Evolutionary conservation across 2,113 vertebrate genomes (phyloP), one percentile per base, ranked within the genome.

Genomic region (Grammomys surdaster): DNA sequence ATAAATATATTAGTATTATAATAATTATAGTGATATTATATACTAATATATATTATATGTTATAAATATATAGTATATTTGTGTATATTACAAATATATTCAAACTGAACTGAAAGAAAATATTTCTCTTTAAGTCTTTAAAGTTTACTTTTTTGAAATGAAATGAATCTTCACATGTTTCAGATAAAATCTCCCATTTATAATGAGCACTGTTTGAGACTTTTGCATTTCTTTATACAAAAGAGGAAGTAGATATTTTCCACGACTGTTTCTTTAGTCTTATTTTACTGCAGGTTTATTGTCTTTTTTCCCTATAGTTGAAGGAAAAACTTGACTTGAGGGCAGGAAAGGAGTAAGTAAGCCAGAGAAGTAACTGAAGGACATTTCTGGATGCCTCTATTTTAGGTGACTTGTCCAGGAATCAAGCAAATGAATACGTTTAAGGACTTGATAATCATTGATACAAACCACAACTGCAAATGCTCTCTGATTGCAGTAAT

Each of bases 401-500:
- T 97, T 97, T 43, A 92, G 89, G 70, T 69, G 82, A 78, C 82
- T 82, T 33, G 90, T 98, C 93, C 40, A 91, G 92, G 95, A 98
- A 89, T 90, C 84, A 97, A 91, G 43, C 0, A 26, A 97, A 82
- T 2, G 3, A 91, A 40, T 58, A 93, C 56, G 85, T 98, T 94
- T 92, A 94, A 97, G 91, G 87, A 91, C 1, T 92, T 92, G 95
- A 86, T 86, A 75, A 96, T 58, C n/a, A 7, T 89, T 95, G 65
- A 92, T 92, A 88, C 80, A 87, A 97, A 43, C 33, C 14, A 69
- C 43, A 1, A 3, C 48, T 95, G 48, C 58, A 97, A 96, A 95
- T 36, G 75, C 36, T 92, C 85, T 84, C 81, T 97, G 95, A 95
- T 95, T 97, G 91, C 60, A 97, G 72, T 97, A 97, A 98, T 98